Base-by-base conservation (phyloP, 2,797 vertebrate genomes). In the Streptopelia turtur region DNA sequence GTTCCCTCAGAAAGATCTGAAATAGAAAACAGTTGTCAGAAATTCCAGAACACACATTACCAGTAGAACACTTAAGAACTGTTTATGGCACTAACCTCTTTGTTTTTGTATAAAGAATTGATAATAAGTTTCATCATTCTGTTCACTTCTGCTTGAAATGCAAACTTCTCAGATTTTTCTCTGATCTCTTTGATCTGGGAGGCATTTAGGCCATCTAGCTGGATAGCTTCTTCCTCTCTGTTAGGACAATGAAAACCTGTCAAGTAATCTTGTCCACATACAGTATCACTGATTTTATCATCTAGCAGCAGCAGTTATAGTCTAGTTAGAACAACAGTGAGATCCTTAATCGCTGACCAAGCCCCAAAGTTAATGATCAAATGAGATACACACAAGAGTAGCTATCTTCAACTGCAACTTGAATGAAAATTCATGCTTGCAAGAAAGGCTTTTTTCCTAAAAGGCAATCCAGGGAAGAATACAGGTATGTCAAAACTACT, bases 111-210 rank as follows among this genome's bases (percentile, higher is more conserved):
- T 16, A 99, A 96, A 11, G 99, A 99, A 96, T 99, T 99, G 94
- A 99, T 99, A 92, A 99, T 99, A n/a, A 99, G 98, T 94, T 99
- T 99, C 99, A 99, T 99, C 99, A 99, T 99, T 76, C 99, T 98
- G 96, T 99, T 99, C 79, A 99, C 99, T 98, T 99, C 99, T 16
- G 99, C 99, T 97, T 99, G 99, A 96, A 99, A 99, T 8, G 93
- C 99, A 87, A 99, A 99, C 95, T 99, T 99, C 94, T 99, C 99
- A 5, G 99, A 99, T 95, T 99, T 99, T 74, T 99, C 99, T 94
- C 99, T 96, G 60, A 99, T 96, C 98, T 99, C 99, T 97, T 99
- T 99, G 93, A 99, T 98, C 97, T 99, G 99, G 23, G 99, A 98
- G 27, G 99, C 98, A 87, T 99, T 99, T 90, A 99, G 97, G n/a